These are phyloP conservation scores for Sebastiscus tertius DNA, from an alignment of 2,797 vertebrate species.

Conservation along the genomic window DNA sequence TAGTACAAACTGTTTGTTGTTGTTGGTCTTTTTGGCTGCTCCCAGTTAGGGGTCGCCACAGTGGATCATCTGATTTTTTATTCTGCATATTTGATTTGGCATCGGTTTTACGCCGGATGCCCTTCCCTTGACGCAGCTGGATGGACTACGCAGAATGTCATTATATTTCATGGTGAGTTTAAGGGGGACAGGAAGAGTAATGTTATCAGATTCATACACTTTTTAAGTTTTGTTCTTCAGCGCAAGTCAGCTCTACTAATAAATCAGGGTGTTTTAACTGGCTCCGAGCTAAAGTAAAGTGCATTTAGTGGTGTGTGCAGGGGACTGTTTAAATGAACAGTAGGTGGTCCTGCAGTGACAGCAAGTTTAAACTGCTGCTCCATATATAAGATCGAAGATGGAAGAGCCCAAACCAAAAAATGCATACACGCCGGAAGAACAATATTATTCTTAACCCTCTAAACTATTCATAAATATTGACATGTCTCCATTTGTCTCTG, in stretches of 20 bases:
- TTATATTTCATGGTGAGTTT: not conserved
- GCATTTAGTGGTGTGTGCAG: not conserved
- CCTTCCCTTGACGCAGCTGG: no score
- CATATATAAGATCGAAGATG: not conserved
- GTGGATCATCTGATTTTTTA: no score
- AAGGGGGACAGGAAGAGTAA: not conserved
- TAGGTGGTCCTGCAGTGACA: conserved; percentile 4
- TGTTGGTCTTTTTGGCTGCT: no score
- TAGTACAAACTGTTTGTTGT: no score
- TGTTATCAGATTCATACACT: not conserved
- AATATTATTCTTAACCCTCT: conserved; percentile 12
- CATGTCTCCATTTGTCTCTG: conserved; percentile 20
- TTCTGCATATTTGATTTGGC: no score
- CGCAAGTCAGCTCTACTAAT: not conserved
- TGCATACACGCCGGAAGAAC: not conserved
- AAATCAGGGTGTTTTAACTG: not conserved
- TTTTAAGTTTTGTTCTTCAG: not conserved
- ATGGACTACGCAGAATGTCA: not conserved
- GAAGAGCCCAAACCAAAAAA: not conserved
- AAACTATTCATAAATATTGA: conserved; percentile 38
- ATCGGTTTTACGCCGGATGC: no score
- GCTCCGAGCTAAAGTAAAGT: not conserved
- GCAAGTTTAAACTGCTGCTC: conserved; percentile 1
- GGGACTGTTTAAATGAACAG: not conserved
- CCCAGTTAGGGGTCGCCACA: no score